Evolutionary conservation across 2,888 invertebrate species (phyloP).

Genomic region (Cistogaster globosa): DNA sequence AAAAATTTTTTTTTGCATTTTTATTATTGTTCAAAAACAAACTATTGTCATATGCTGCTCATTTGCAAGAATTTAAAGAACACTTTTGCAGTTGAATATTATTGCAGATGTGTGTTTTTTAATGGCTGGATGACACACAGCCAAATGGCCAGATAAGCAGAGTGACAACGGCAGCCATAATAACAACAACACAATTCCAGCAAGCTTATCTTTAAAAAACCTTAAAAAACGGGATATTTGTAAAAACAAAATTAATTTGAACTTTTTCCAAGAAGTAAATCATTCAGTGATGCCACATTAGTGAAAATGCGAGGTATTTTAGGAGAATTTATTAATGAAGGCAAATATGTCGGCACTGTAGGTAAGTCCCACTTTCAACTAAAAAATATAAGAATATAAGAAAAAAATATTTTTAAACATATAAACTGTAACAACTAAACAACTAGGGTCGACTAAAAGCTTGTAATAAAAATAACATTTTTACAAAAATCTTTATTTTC

Average conservation of each 20-base stretch:
- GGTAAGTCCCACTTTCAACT: too few species aligned
- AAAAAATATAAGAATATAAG: too few species aligned
- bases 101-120: constrained; percentile 56
- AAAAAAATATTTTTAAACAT: too few species aligned
- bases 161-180: constrained; percentile 15
- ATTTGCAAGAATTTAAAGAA: constrained; percentile 82
- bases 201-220: constrained; percentile 47
- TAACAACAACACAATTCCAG: constrained; percentile 22
- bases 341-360: too few species aligned
- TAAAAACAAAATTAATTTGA: constrained; percentile 57
- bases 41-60: constrained; percentile 71
- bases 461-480: too few species aligned
- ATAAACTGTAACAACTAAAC: too few species aligned
- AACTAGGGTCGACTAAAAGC: too few species aligned
- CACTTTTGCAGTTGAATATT: constrained; percentile 76
- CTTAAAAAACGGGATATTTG: constrained; percentile 49
- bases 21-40: constrained; percentile 63
- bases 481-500: too few species aligned
- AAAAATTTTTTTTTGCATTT: not conserved
- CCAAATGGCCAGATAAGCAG: constrained; percentile 4
- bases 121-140: constrained; percentile 15
- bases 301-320: not conserved
- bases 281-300: constrained; percentile 4
- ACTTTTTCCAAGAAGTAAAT: constrained; percentile 9
- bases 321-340: not conserved